Evolutionary conservation across 2,888 invertebrate genomes (phyloP).

Genomic region (Chydorus sphaericus): DNA sequence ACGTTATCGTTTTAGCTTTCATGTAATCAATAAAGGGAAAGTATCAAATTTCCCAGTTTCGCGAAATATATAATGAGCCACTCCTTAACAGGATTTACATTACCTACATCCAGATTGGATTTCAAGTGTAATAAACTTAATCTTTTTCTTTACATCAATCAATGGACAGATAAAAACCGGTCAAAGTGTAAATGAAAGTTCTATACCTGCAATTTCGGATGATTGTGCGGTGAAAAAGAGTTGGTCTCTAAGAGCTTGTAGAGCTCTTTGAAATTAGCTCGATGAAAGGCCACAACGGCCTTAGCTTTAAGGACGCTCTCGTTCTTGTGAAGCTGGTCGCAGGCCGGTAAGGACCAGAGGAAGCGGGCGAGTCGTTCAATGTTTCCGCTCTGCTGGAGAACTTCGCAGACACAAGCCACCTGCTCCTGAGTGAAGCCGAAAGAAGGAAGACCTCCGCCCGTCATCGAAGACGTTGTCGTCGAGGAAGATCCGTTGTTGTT

Average conservation of each 20-base stretch:
- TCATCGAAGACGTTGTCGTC: not conserved
- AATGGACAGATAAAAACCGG: no score
- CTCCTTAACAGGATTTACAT: no score
- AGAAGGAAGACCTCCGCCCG: conserved; percentile 44
- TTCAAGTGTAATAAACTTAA: no score
- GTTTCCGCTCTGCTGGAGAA: conserved; percentile 85
- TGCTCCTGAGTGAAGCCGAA: conserved; percentile 91
- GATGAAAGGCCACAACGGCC: conserved; percentile 92
- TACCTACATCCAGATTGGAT: no score
- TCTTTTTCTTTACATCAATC: no score
- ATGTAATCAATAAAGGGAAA: no score
- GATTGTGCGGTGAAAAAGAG: conserved; percentile 87
- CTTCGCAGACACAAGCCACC: conserved; percentile 97
- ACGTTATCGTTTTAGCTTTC: no score
- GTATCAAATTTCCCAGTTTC: no score
- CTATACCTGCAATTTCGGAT: conserved; percentile 70
- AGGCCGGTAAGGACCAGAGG: conserved; percentile 79
- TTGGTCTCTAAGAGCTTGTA: conserved; percentile 89
- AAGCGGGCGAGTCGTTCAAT: conserved; percentile 89
- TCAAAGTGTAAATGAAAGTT: not conserved
- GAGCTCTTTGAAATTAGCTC: conserved; percentile 91
- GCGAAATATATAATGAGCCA: no score
- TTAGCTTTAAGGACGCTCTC: conserved; percentile 96
- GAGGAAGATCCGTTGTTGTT: conserved; percentile 35
- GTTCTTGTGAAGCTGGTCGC: conserved; percentile 90